These are phyloP conservation scores for Trichechus manatus DNA, from an alignment of 2,113 vertebrate genomes.

Conservation along the genomic window DNA sequence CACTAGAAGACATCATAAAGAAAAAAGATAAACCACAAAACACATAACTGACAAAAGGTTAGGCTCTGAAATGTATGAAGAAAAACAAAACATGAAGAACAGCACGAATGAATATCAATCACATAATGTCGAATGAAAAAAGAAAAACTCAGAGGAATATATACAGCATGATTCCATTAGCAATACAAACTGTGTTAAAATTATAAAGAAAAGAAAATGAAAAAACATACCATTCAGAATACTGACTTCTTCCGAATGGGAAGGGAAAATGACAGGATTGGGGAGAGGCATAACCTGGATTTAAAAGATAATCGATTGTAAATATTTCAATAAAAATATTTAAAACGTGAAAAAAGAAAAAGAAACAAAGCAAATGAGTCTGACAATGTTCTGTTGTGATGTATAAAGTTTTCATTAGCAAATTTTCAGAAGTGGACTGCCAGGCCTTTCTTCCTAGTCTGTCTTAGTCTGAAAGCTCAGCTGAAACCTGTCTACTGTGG, in stretches of 20 bases:
- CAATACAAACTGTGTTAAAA: not conserved
- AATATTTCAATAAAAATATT: too few relatives aligned
- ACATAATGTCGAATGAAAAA: not conserved
- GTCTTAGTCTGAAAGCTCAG: too few relatives aligned
- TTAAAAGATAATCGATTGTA: not conserved
- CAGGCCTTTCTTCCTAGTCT: too few relatives aligned
- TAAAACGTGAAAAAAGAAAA: too few relatives aligned
- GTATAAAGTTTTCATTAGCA: too few relatives aligned
- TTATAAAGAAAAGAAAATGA: constrained; percentile 1
- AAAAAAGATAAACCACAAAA: not conserved
- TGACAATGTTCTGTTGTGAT: too few relatives aligned
- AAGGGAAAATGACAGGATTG: not conserved
- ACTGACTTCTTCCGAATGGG: not conserved
- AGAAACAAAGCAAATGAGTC: too few relatives aligned
- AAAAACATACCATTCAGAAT: not conserved
- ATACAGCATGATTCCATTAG: too few relatives aligned
- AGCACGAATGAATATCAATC: not conserved
- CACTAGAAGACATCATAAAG: not conserved
- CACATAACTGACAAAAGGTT: not conserved
- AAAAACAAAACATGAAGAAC: not conserved
- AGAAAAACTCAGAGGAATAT: not conserved
- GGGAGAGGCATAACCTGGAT: not conserved
- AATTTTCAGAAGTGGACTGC: too few relatives aligned
- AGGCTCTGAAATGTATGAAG: not conserved
- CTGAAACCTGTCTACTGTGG: too few relatives aligned